phyloP scores from a whole-genome alignment of 2,888 invertebrate genomes.

The Tanytarsus gracilentus region DNA sequence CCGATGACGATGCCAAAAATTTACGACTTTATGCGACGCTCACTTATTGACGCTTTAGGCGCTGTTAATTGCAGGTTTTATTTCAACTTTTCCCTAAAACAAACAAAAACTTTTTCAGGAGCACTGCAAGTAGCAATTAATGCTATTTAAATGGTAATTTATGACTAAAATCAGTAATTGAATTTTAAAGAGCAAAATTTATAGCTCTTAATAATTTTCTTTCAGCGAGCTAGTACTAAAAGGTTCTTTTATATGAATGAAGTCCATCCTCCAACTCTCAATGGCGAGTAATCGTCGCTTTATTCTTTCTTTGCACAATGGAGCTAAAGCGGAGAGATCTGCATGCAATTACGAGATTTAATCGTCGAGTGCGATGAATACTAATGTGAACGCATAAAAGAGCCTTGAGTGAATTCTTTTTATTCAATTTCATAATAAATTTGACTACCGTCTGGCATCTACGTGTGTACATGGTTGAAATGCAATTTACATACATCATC shows the following conservation, averaged over 20 bases:
- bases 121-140: not conserved
- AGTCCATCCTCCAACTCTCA: too few relatives aligned
- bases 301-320: too few relatives aligned
- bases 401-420: constrained; percentile 9
- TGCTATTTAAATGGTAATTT: not conserved
- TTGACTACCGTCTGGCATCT: constrained; percentile 25
- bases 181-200: too few relatives aligned
- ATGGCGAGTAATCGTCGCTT: too few relatives aligned
- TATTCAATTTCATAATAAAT: not conserved
- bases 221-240: too few relatives aligned
- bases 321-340: not conserved
- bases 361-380: constrained; percentile 3
- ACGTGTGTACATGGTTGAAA: not conserved
- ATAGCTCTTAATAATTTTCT: too few relatives aligned
- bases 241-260: too few relatives aligned
- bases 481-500: not conserved
- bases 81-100: not conserved
- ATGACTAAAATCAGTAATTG: not conserved
- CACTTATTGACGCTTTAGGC: not conserved
- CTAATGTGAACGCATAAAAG: not conserved
- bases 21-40: constrained; percentile 8
- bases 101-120: not conserved
- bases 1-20: too few relatives aligned
- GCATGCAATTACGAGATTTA: constrained; percentile 10
- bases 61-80: not conserved